Evolutionary conservation across 2,797 vertebrate genomes (phyloP).

Genomic region (Peromyscus attwateri): DNA sequence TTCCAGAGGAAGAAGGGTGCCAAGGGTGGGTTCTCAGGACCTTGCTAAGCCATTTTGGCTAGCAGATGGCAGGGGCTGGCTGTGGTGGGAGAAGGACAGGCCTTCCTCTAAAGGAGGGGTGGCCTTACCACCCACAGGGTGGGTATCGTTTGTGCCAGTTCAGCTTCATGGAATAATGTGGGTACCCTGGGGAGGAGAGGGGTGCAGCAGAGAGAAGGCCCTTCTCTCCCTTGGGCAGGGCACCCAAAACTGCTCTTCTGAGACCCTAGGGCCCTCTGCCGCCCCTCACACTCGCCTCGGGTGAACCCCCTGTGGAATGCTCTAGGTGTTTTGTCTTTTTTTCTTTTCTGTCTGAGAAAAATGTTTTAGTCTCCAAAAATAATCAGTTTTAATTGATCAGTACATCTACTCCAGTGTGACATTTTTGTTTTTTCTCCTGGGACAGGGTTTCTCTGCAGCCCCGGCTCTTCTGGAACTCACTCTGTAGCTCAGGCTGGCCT

Average conservation of each 20-base stretch:
- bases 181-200: neutral
- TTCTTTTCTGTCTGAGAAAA: neutral
- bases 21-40: neutral
- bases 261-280: neutral
- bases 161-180: neutral
- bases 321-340: neutral
- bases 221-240: neutral
- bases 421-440: no score
- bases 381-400: neutral
- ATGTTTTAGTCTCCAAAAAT: neutral
- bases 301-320: neutral
- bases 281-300: no score
- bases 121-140: fast-evolving
- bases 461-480: neutral
- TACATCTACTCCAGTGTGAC: neutral
- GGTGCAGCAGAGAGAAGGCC: neutral
- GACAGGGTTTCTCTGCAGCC: neutral
- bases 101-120: no score
- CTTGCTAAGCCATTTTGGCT: neutral
- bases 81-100: no score
- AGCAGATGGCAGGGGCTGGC: neutral
- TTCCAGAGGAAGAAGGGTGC: neutral
- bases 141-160: neutral
- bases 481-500: neutral
- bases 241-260: no score